Conservation (phyloP, 2,888 invertebrate genomes). For the Hyposoter dolosus region DNA sequence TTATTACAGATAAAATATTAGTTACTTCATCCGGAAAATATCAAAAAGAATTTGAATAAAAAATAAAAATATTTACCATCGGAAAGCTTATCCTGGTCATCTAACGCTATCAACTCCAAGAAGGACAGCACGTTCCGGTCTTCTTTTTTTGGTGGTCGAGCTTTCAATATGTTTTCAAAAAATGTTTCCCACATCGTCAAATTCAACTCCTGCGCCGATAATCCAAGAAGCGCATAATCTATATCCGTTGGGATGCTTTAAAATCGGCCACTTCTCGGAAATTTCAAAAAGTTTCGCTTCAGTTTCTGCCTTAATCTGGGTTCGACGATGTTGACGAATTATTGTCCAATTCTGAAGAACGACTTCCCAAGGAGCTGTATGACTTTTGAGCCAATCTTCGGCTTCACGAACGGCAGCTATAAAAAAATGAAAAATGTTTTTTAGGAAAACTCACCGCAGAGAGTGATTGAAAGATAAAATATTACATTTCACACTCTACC, state of each 20-base stretch:
- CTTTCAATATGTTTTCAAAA: neutral
- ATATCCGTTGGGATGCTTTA: constrained; percentile 21
- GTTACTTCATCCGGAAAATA: too few species aligned
- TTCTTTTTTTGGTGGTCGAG: neutral
- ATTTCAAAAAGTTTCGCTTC: neutral
- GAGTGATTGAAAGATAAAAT: neutral
- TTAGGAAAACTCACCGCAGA: neutral
- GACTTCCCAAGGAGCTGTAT: constrained; percentile 1
- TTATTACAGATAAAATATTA: too few species aligned
- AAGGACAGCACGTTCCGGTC: neutral
- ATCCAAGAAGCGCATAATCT: neutral
- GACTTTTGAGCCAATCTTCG: neutral
- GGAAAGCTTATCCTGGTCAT: neutral
- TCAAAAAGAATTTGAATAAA: too few species aligned
- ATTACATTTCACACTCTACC: neutral
- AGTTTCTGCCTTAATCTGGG: neutral
- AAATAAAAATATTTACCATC: too few species aligned
- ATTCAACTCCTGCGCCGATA: neutral
- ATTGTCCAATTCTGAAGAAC: neutral
- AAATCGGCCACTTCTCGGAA: constrained; percentile 32
- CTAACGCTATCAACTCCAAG: neutral
- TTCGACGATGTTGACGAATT: neutral
- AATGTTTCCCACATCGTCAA: neutral
- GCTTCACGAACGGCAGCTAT: neutral
- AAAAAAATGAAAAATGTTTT: neutral